phyloP scores from a whole-genome alignment of 2,888 invertebrate genomes.

The Hartigia nigra region DNA sequence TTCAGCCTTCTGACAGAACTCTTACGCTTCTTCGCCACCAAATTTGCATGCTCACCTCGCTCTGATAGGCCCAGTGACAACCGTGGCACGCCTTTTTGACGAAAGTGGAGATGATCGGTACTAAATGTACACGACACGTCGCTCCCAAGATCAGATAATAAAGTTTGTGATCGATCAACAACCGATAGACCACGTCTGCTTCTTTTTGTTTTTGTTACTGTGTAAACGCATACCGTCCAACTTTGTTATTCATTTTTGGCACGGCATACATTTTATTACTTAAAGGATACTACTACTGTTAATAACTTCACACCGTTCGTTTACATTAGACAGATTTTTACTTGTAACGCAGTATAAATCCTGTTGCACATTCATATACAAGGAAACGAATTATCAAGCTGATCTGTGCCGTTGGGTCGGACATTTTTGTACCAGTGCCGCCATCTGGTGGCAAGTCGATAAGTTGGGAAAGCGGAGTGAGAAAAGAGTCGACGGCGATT shows the following conservation, averaged over 20 bases:
- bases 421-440: not conserved
- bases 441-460: not conserved
- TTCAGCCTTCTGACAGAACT: conserved; percentile 52
- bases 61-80: conserved; percentile 7
- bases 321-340: not conserved
- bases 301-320: not conserved
- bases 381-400: not conserved
- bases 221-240: not conserved
- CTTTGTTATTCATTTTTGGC: not conserved
- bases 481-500: conserved; percentile 1
- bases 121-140: not conserved
- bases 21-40: conserved; percentile 49
- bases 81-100: conserved; percentile 10
- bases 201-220: not conserved
- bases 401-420: not conserved
- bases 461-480: not conserved
- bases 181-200: not conserved
- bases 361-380: not conserved
- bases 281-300: not conserved
- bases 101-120: conserved; percentile 1
- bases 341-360: not conserved
- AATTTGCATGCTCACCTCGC: conserved; percentile 55
- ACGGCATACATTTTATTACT: not conserved
- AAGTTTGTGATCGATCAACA: not conserved
- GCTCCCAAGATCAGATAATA: not conserved